Base-by-base conservation (phyloP, 2,797 vertebrate genomes). In the Arrhamphus sclerolepis region DNA sequence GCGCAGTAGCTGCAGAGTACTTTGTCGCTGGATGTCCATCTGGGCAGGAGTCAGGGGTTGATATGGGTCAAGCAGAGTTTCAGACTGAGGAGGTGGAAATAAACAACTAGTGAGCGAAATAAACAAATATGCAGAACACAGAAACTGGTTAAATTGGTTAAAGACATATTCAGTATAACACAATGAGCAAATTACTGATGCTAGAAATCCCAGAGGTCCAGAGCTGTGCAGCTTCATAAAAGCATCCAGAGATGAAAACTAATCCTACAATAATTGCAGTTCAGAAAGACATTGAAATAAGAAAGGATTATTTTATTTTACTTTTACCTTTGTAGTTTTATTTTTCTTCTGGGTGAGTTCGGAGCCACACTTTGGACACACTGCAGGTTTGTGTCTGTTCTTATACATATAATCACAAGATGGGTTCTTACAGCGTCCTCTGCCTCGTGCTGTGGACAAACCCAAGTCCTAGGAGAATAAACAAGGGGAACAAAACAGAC, bases 341-440 rank as follows among this genome's bases (percentile, higher is more conserved):
- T 54, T 2, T 14, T 71, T 83, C 70, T 94, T 95, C 89, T 94
- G 96, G 76, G 91, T 80, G 78, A 98, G 92, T 77, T 95, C 94
- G 66, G 91, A 96, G 64, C 96, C 96, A 66, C 98, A 99, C 84
- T 89, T 95, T 13, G 98, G 98, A 57, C 98, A 99, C 78, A 93
- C 58, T 0, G 92, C 89, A 3, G 98, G 98, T 77, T 99, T 99
- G 85, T 99, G 96, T 61, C 98, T 92, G 89, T 99, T 99, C 59
- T 98, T 99, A 58, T 99, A 98, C 62, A 98, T 91, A 0, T 95
- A 99, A 77, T 92, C 95, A 78, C 98, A 99, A 17, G 92, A 91
- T 0, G 94, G 94, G 77, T 98, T 99, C 87, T 97, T 98, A 89
- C 98, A 99, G 7, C 92, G 95, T 46, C 98, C 98, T 69, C 95